Conservation (phyloP, 2,797 vertebrate genomes). For the Sus cebifrons region DNA sequence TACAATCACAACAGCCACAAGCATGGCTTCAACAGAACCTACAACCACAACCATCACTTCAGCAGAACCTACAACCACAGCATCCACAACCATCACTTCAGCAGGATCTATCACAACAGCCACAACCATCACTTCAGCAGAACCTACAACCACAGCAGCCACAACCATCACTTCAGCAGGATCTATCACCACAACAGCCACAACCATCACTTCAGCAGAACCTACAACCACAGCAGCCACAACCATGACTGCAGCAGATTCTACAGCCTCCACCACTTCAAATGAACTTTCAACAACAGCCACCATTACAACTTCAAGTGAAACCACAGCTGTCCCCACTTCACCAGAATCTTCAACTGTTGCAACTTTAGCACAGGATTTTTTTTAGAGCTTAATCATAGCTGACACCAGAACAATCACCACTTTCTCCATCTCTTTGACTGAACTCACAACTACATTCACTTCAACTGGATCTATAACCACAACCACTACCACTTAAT, state of each 20-base stretch:
- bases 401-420: neutral
- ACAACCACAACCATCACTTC: neutral
- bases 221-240: neutral
- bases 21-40: neutral
- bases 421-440: neutral
- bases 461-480: neutral
- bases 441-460: neutral
- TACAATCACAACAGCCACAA: too few species aligned
- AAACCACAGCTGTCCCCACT: neutral
- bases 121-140: neutral
- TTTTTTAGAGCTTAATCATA: neutral
- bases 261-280: too few species aligned
- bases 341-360: neutral
- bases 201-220: too few species aligned
- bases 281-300: neutral
- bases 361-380: neutral
- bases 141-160: neutral
- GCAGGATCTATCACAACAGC: too few species aligned
- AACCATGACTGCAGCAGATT: too few species aligned
- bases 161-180: too few species aligned
- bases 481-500: neutral
- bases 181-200: neutral
- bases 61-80: accelerated
- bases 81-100: neutral
- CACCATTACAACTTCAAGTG: neutral